Base-by-base conservation (phyloP, 2,113 vertebrate species). In the Aegotheles bennettii region DNA sequence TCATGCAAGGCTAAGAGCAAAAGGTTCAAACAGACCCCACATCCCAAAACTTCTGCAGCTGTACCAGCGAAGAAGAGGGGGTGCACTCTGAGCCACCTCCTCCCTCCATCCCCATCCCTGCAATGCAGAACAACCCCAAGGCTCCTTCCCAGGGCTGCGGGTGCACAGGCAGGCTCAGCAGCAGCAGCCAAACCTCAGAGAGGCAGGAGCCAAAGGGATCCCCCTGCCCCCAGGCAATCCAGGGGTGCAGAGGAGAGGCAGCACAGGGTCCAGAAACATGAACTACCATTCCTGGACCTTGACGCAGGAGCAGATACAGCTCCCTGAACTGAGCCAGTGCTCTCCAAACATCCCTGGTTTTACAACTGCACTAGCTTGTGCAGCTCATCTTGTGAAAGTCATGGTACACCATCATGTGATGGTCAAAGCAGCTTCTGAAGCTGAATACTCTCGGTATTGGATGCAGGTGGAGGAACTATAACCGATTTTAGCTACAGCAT, bases 61-160 rank as follows among this genome's bases (percentile, higher is more conserved):
- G 26, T 3, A 25, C 0, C 24, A 61, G 56, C 63, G n/a, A 24
- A 24, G 11, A n/a, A 24, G 23, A 47, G 26, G 13, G 60, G 9
- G 28, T 3, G 38, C 1, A 3, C 56, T 13, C 24, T 9, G 61
- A n/a, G 60, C 35, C 19, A 11, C 7, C n/a, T 33, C 23, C 35
- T 63, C 29, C 9, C 53, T 68, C 38, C 31, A 11, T 40, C 13
- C 35, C 57, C 10, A 16, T 19, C 16, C 28, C 25, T 35, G n/a
- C 0, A 1, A 24, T 0, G 3, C 15, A 26, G 6, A 76, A 36
- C 18, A 16, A 20, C 3, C 11, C 78, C 36, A 36, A 8, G 16
- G 47, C 25, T 54, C 45, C 33, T 65, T 16, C 63, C 56, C 10
- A 2, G 57, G 29, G 48, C 59, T 82, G 36, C 0, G 14, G 76